Evolutionary conservation across 2,113 vertebrate genomes (phyloP).

Genomic region (Scolopax mira): DNA sequence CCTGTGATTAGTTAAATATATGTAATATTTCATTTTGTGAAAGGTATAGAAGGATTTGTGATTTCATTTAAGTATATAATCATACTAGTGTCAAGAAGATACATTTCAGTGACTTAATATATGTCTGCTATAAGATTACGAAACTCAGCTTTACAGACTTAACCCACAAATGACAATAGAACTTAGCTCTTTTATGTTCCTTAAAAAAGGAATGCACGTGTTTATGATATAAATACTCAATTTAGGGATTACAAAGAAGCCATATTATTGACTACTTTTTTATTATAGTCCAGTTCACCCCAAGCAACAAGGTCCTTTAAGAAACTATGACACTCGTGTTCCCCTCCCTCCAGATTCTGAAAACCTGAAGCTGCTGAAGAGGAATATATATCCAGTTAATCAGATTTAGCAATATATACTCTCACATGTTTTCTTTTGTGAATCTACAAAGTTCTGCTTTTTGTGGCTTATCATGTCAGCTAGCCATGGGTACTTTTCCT

Average conservation of each 20-base stretch:
- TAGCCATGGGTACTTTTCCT: background rate
- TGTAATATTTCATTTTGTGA: background rate
- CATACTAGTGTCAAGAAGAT: background rate
- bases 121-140: background rate
- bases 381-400: background rate
- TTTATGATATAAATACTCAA: background rate
- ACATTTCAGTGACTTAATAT: background rate
- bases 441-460: background rate
- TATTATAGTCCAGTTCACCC: background rate
- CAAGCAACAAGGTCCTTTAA: background rate
- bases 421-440: background rate
- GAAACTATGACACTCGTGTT: background rate
- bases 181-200: background rate
- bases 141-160: background rate
- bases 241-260: background rate
- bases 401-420: background rate
- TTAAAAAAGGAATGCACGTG: background rate
- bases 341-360: rapidly evolving
- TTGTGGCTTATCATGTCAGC: background rate
- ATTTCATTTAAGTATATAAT: background rate
- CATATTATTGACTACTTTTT: background rate
- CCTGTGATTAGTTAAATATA: background rate
- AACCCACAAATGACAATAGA: background rate
- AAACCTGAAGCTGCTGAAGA: background rate
- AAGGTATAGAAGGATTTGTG: background rate